Percentiles rank a stretch among this genome's conserved stretches.
Evolutionary conservation across 30 jellyfish, hydroid and myxozoan genomes (phyloP).

Genomic region (Mastigias papua): DNA sequence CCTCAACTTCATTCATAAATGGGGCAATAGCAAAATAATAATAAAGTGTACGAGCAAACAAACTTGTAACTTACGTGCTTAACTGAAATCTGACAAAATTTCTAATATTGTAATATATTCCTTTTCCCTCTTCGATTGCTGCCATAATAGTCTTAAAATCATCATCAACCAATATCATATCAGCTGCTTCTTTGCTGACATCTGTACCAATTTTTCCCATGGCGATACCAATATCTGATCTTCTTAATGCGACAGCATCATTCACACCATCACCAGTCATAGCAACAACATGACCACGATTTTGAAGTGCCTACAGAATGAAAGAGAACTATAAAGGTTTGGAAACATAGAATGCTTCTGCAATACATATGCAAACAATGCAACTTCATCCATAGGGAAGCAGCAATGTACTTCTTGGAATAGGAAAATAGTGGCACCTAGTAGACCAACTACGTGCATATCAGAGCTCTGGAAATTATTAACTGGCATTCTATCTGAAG

Average conservation of each 20-base stretch:
- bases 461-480: too few relatives aligned
- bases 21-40: too few relatives aligned
- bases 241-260: constrained; percentile 94
- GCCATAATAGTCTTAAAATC: constrained; percentile 92
- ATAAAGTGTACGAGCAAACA: too few relatives aligned
- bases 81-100: constrained; percentile 96
- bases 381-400: too few relatives aligned
- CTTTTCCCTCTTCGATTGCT: constrained; percentile 97
- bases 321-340: too few relatives aligned
- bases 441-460: too few relatives aligned
- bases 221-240: constrained; percentile 96
- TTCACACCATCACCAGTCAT: constrained; percentile 99
- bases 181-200: constrained; percentile 99
- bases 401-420: too few relatives aligned
- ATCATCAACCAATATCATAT: constrained; percentile 92
- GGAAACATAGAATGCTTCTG: too few relatives aligned
- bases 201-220: constrained; percentile 99
- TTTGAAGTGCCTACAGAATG: constrained; percentile 97
- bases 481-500: too few relatives aligned
- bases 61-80: constrained; percentile 87
- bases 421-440: too few relatives aligned
- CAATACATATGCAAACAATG: too few relatives aligned
- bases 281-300: constrained; percentile 94
- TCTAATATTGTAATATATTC: constrained; percentile 88
- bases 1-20: too few relatives aligned